Base-by-base conservation (phyloP, 2,797 vertebrate species). In the Triplophysa yarkandensis region DNA sequence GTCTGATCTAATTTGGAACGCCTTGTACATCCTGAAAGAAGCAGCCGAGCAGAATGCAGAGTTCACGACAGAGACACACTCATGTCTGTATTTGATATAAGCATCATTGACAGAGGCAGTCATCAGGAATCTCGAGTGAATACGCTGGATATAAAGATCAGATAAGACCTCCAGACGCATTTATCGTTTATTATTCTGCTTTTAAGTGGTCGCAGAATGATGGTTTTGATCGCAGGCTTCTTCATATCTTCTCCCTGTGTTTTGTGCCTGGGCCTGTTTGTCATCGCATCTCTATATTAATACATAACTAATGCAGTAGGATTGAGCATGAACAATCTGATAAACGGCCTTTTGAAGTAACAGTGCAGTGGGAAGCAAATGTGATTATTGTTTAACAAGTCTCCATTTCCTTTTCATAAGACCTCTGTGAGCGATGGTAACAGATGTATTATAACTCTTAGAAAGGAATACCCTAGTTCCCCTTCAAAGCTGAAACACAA, bases 321-420 rank as follows among this genome's bases (percentile, higher is more conserved):
- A 80, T 76, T 76, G 78, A 66, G 64, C 70, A 36, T 69, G n/a
- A 58, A 77, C 72, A 77, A 73, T 76, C 70, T 78, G 54, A 85
- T 80, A 66, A 75, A 77, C 64, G 81, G 67, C 73, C 61, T 64
- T 83, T 78, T 70, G 77, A 77, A 83, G 61, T 64, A 70, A 71
- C 77, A 52, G 66, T 58, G 61, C 81, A 77, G 55, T 66, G 76
- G 81, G 74, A 72, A 64, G 70, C 75, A 80, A 83, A 84, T 63
- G 57, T 6, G 75, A 83, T 81, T 84, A 83, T 77, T 80, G 74
- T 67, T 60, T 81, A 66, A 81, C 74, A 74, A 63, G 68, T 44
- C 74, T 82, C 72, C 62, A 71, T 76, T 79, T 54, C 63, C 73
- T 48, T 78, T 77, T 81, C 58, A 81, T 81, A 78, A 77, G 76